Base-by-base conservation (phyloP, 1,140 invertebrate genomes). In the Zophobas morio region DNA sequence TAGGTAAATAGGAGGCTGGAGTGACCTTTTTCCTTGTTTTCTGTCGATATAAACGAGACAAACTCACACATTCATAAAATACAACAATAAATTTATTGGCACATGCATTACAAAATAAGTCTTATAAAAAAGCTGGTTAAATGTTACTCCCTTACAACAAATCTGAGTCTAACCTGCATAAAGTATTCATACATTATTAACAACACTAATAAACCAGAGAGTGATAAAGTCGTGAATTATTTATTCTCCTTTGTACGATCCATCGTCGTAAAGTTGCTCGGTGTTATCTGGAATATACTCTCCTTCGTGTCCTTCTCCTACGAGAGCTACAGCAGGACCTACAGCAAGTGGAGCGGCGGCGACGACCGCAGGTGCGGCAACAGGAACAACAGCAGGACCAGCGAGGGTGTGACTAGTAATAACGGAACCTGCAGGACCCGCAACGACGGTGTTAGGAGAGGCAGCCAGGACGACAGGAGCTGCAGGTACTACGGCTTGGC, bases 381-480 rank as follows among this genome's bases (percentile, higher is more conserved):
- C 54, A 36, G 53, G 53, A n/a, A 46, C 51, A 0, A 46, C 35
- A 37, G 39, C 49, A 37, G 53, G 53, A 47, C 60, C 78, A 6
- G 72, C 80, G 8, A 79, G 40, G 74, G 63, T 70, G 42, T 71
- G 76, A 56, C 57, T 63, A 46, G 80, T 78, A 46, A 75, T 37
- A 60, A 82, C 78, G 33, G 78, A 79, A 35, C 81, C 81, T 46
- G 81, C 79, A 33, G 81, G 81, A 47, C 81, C 81, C 51, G 78
- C 71, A 2, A 80, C 75, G 63, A 80, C 54, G 32, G 77, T 78
- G 5, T 73, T 71, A 33, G 75, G 73, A 37, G 66, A 47, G 20
- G 53, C 51, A 46, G 37, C 51, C 6, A 72, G 63, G 33, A 51
- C 46, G 39, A 70, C 47, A 47, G 75, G 56, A 74, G 60, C 75